Evolutionary conservation across 2,888 invertebrate genomes (phyloP), one percentile per base, ranked within the genome.

Genomic region (Chelonus formosanus): DNA sequence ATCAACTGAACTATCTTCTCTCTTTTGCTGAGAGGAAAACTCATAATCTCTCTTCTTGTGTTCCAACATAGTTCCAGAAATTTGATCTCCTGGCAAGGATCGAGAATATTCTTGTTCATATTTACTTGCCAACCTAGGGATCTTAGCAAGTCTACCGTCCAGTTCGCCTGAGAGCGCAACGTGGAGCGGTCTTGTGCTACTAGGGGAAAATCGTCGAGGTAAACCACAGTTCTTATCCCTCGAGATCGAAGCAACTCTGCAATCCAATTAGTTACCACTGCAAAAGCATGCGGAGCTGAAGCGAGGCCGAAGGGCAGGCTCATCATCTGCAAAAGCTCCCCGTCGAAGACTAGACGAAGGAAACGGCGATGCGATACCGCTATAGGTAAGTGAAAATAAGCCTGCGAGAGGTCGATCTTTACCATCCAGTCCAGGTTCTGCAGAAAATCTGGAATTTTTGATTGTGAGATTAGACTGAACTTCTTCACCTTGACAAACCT

Each of bases 301-400:
- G 72, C 69, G 31, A 74, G 70, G 52, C 74, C 76, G 61, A 73
- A 75, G 53, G 73, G 75, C 61, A 75, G 70, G 67, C 73, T 68
- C 40, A 73, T 72, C 72, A 74, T 73, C 71, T 74, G 74, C 10
- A 71, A 58, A 4, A 76, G 32, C 34, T 72, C 67, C 44, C 54
- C 43, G 36, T 67, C 55, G 72, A 73, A 75, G 2, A 69, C 32
- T n/a, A 75, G 55, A 50, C 71, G 68, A 31, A 76, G 66, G 53
- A 71, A 70, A 40, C 62, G 50, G 31, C 74, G 65, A 32, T 76
- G 73, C n/a, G 66, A 60, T 4, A 65, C 34, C 4, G 68, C 69
- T 6, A 73, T 57, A 31, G 67, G 70, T 8, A 73, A 50, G 31
- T 70, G 69, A 48, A 71, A 68, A 44, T 70, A 59, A 34, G 67